Conservation (phyloP, 2,113 vertebrate genomes). For the Choloepus hoffmanni region DNA sequence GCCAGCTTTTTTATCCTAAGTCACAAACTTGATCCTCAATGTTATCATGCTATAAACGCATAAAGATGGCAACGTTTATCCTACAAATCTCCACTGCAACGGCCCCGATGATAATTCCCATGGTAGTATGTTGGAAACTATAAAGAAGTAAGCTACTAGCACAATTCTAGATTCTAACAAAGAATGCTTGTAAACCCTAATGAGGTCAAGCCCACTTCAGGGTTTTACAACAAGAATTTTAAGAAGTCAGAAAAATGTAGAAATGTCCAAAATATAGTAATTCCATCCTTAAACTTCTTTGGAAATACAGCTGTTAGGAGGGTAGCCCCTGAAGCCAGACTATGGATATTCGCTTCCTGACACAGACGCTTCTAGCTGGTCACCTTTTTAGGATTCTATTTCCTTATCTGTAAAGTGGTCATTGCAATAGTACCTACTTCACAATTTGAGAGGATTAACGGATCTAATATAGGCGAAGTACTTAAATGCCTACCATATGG, state of each 20-base stretch:
- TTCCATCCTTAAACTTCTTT: neutral
- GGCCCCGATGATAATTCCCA: neutral
- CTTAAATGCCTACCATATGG: neutral
- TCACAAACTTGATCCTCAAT: neutral
- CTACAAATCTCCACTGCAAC: neutral
- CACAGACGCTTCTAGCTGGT: neutral
- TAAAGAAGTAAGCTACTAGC: neutral
- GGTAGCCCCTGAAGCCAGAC: neutral
- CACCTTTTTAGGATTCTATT: neutral
- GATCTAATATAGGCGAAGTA: neutral
- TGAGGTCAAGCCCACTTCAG: neutral
- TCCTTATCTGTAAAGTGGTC: neutral
- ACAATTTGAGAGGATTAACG: neutral
- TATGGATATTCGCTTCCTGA: neutral
- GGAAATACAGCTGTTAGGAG: neutral
- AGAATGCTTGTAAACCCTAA: neutral
- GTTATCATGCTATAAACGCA: neutral
- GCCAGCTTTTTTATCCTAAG: neutral
- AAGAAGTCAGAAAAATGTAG: neutral
- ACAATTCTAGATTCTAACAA: neutral
- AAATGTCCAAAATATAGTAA: neutral
- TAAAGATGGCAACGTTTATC: neutral
- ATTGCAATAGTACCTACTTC: neutral
- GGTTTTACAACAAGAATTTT: constrained; percentile 6
- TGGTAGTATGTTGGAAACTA: neutral